Evolutionary conservation across 2,113 vertebrate species (phyloP), one percentile per base, ranked within the genome.

Genomic region (Psettodes erumei): DNA sequence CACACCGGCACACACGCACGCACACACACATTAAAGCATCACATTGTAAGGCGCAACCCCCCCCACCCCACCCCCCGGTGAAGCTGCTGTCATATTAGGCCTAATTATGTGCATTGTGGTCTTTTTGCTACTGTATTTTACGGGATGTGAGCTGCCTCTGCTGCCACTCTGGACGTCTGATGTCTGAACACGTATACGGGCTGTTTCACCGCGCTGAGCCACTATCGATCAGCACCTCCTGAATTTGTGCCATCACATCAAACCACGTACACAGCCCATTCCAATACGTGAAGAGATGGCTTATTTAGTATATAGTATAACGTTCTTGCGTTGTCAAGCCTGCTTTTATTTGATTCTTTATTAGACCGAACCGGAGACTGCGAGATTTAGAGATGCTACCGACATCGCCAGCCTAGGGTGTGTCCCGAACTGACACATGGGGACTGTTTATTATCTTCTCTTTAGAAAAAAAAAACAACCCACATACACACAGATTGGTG

Each of bases 341-440:
- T 9, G 42, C 71, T 82, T 80, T 56, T 61, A 64, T 79, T 62
- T 11, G 63, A 75, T 85, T 75, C 81, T 90, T 81, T 71, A 66
- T 73, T 68, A 40, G 61, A 82, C 28, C 21, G 75, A 67, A 38
- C 23, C 56, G 21, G 81, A 90, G 86, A 83, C 77, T 78, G 84
- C 86, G 88, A 87, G 87, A 70, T 92, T 90, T 71, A 63, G 86
- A 87, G 86, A 92, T 86, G 86, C 87, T 78, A 86, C 89, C 92
- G 92, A 93, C 92, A 91, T 83, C 83, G 88, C 76, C 91, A 92
- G 83, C 85, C 89, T 92, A 90, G 93, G 93, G 93, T 94, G 93
- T 94, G 93, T 94, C 93, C 90, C 93, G 83, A 81, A 75, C 89
- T 90, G 90, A 92, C 91, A 93, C 92, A 93, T 88, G 88, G 89